phyloP scores from a whole-genome alignment of 2,888 invertebrate genomes.

The Conomelus anceps region DNA sequence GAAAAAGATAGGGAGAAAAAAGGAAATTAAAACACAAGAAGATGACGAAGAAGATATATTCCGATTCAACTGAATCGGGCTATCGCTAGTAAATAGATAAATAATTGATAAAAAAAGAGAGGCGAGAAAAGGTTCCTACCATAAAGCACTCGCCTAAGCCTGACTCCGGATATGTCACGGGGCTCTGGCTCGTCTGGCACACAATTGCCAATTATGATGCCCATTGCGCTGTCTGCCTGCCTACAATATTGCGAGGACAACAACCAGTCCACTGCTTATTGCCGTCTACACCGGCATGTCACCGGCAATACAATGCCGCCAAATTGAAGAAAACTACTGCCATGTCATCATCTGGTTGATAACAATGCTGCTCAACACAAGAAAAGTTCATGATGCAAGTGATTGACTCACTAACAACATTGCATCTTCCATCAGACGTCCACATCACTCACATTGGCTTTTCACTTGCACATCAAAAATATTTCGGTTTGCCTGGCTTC shows the following conservation, averaged over 20 bases:
- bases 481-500: neutral
- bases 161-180: slow-evolving; percentile 35
- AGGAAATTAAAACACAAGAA: too few relatives aligned
- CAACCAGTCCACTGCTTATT: neutral
- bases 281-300: neutral
- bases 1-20: too few relatives aligned
- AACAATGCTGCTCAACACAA: neutral
- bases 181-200: slow-evolving; percentile 58
- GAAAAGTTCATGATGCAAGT: neutral
- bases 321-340: neutral
- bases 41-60: too few relatives aligned
- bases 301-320: neutral
- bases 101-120: neutral
- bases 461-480: neutral
- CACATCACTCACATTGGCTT: neutral
- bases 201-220: slow-evolving; percentile 65
- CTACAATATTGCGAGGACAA: neutral
- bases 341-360: neutral
- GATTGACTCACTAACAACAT: neutral
- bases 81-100: neutral
- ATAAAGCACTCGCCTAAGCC: slow-evolving; percentile 45
- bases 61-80: too few relatives aligned
- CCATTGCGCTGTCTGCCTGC: slow-evolving; percentile 51
- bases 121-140: slow-evolving; percentile 39
- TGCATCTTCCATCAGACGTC: neutral